Evolutionary conservation across 2,888 invertebrate species (phyloP), one percentile per base, ranked within the genome.

Genomic region (Drosophila peninsularis): DNA sequence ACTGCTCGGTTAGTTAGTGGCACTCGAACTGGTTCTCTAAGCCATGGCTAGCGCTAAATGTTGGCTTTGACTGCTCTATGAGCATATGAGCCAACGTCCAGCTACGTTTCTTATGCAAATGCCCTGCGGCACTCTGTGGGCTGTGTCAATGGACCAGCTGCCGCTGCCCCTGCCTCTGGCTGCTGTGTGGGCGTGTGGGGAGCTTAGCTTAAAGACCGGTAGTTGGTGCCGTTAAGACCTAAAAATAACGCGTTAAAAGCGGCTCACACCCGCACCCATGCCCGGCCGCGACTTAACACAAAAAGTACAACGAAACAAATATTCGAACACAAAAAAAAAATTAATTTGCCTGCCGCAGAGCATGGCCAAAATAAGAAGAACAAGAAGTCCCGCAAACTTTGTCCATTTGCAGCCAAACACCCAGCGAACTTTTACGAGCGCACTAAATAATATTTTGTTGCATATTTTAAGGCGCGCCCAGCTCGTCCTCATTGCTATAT

Each of bases 381-480:
- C 49, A 56, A 45, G 36, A 76, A 63, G 77, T 61, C 36, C 34
- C 58, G 32, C 55, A 73, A 82, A 84, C 67, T 80, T 84, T 79
- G 50, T 53, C 79, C 64, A 79, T 82, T 74, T 52, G 45, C 77
- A 70, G 66, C 19, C 65, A 79, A 77, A 71, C 77, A 74, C 70
- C 66, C 64, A 47, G 7, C 67, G 64, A 71, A 73, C 61, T 73
- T 86, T 86, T 75, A 83, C 71, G 86, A 79, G 71, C 66, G 55
- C 58, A 70, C 77, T 83, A 83, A 83, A 83, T 81, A 83, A 86
- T 81, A 83, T 86, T 78, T 77, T 73, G 65, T 70, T 79, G 86
- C 83, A 83, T 80, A 83, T 80, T 76, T 83, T 72, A 63, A 67
- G 71, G 73, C 62, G 61, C 54, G 45, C 19, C 41, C 49, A 39